Evolutionary conservation across 2,888 invertebrate genomes (phyloP).

Genomic region (Galerucella pusilla): DNA sequence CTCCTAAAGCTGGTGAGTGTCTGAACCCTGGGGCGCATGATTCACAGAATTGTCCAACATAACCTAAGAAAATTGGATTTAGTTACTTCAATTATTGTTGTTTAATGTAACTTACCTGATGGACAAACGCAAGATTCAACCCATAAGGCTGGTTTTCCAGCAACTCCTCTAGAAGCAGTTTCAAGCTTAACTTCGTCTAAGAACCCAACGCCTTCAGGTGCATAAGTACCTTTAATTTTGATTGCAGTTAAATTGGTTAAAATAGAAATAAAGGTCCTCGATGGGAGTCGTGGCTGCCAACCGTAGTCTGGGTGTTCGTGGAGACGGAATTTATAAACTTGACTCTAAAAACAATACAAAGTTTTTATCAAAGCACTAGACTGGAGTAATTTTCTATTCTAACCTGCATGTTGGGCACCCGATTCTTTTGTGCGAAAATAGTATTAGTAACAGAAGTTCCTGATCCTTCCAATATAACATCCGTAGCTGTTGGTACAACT

Average conservation of each 20-base stretch:
- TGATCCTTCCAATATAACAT: constrained; percentile 88
- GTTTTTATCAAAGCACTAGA: not conserved
- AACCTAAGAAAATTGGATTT: constrained; percentile 61
- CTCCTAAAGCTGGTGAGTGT: constrained; percentile 82
- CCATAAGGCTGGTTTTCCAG: constrained; percentile 86
- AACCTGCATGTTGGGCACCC: constrained; percentile 78
- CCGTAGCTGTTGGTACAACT: constrained; percentile 84
- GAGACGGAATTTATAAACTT: constrained; percentile 85
- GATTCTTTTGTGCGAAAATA: constrained; percentile 92
- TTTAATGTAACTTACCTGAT: constrained; percentile 65
- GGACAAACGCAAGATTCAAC: constrained; percentile 95
- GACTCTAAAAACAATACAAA: constrained; percentile 65
- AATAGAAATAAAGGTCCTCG: constrained; percentile 91
- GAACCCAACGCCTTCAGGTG: constrained; percentile 85
- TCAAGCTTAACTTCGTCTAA: constrained; percentile 90
- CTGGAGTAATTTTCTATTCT: not conserved
- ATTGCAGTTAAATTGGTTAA: constrained; percentile 94
- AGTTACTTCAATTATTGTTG: not conserved
- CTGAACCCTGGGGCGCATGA: constrained; percentile 95
- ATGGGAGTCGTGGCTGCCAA: constrained; percentile 93
- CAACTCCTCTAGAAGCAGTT: constrained; percentile 82
- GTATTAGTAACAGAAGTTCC: constrained; percentile 83
- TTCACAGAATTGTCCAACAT: constrained; percentile 96
- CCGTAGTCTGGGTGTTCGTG: constrained; percentile 84
- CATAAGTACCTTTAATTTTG: constrained; percentile 93